phyloP scores from a whole-genome alignment of 2,113 vertebrate species.

The Xenotilapia flavipinnis region DNA sequence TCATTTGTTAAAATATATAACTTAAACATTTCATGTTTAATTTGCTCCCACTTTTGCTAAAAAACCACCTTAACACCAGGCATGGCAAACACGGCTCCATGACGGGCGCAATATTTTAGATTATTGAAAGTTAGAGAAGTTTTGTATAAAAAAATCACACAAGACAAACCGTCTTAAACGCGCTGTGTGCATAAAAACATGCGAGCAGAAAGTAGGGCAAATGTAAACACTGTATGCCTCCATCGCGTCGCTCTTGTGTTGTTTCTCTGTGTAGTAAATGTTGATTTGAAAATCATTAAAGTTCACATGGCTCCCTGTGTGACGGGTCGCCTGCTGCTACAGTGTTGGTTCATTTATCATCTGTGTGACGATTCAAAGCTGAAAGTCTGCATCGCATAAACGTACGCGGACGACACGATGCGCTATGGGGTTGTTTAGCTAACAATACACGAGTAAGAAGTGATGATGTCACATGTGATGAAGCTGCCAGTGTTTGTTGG shows the following conservation, averaged over 20 bases:
- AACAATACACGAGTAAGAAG: not conserved
- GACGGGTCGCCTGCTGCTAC: not conserved
- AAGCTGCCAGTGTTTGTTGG: not conserved
- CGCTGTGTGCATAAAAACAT: not conserved
- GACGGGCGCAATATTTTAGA: rapidly evolving
- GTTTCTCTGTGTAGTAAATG: not conserved
- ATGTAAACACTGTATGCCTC: not conserved
- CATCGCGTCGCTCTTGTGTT: not conserved
- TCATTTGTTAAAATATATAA: not conserved
- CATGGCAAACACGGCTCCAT: not conserved
- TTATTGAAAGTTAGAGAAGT: not conserved
- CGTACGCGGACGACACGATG: not conserved
- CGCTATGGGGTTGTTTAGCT: too few relatives aligned
- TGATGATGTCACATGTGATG: not conserved
- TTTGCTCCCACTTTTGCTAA: not conserved
- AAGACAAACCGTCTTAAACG: not conserved
- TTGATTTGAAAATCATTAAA: not conserved
- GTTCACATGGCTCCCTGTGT: not conserved
- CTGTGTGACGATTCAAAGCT: not conserved
- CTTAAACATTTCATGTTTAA: not conserved
- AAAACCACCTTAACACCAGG: not conserved
- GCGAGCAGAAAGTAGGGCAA: not conserved
- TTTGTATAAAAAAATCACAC: not conserved
- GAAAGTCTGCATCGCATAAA: not conserved
- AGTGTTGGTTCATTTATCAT: not conserved